Base-by-base conservation (phyloP, 2,888 invertebrate genomes). In the Leucophenga maculata region DNA sequence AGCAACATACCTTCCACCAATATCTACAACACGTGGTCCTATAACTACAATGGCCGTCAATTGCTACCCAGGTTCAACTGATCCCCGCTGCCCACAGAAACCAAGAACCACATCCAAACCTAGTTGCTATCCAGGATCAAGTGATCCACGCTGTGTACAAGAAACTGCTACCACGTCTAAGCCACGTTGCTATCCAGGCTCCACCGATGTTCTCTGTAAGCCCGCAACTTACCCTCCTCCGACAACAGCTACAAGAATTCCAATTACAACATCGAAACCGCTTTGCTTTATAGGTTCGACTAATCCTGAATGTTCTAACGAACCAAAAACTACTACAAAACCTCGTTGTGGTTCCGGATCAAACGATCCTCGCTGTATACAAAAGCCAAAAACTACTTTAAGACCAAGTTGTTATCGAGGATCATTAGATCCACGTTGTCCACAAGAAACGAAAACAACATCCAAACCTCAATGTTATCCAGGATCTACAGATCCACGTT, bases 101-200 rank as follows among this genome's bases (percentile, higher is more conserved):
- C 44, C 26, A 3, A 68, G 48, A 18, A 57, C 66, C 4, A 57
- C 72, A 26, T 67, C 75, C 1, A 69, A 75, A 0, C 86, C 85
- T 16, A 69, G 32, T 0, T 79, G 65, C 59, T 86, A 86, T 69
- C 84, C 87, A 0, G 79, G 88, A 11, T 89, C 89, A 44, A 85
- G 84, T 0, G 79, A 79, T 74, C 87, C 88, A 0, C 77, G 82
- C 66, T 88, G 87, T 71, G 81, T 65, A 11, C 65, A 68, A 44
- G 9, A 55, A 46, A 22, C 26, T 4, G 67, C 44, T 14, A 57
- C 62, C 4, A 57, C 72, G 18, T 67, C 76, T 1, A 69, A 75
- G 0, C 86, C 85, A 18, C 70, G 32, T 0, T 79, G 65, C 60
- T 86, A 86, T 69, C 84, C 87, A 0, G 79, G 88, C 11, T 89